A percentile compares a stretch with the other conserved stretches of the same genome.
Evolutionary conservation across 2,113 vertebrate species (phyloP).

Genomic region (Cyanoderma ruficeps): DNA sequence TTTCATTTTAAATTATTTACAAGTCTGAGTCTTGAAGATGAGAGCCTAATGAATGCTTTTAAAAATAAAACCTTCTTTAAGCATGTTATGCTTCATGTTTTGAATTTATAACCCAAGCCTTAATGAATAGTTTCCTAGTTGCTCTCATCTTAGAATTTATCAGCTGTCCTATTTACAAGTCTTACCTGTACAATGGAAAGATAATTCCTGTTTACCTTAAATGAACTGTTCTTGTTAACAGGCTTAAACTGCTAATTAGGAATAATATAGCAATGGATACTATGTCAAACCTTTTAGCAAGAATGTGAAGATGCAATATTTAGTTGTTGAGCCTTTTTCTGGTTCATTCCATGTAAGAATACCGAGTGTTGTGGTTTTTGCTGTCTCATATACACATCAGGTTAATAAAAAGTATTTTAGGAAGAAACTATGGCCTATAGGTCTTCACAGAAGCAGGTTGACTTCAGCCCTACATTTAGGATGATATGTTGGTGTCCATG

Average conservation of each 20-base stretch:
- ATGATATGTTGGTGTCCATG: fast-evolving
- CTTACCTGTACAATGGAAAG: conserved; percentile 34
- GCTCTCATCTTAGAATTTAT: conserved; percentile 50
- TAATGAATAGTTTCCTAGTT: conserved; percentile 60
- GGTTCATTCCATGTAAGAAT: neutral
- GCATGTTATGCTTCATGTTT: conserved; percentile 33
- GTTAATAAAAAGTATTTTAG: neutral
- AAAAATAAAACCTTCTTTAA: conserved; percentile 58
- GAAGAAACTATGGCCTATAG: neutral
- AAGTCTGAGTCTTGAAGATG: conserved; percentile 49
- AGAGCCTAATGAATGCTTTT: conserved; percentile 66
- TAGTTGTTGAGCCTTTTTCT: neutral
- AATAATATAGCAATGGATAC: conserved; percentile 11
- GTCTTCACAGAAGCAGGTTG: neutral
- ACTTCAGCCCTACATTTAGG: neutral
- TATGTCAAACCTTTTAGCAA: conserved; percentile 26
- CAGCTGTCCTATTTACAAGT: conserved; percentile 57
- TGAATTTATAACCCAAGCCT: conserved; percentile 52
- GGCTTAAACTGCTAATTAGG: conserved; percentile 41
- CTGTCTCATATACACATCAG: neutral
- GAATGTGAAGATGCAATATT: neutral
- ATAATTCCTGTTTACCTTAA: conserved; percentile 56
- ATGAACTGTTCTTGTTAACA: conserved; percentile 45
- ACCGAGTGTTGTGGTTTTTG: neutral
- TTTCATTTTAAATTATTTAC: conserved; percentile 71